Evolutionary conservation across 2,797 vertebrate genomes (phyloP).

Genomic region (Manis javanica): DNA sequence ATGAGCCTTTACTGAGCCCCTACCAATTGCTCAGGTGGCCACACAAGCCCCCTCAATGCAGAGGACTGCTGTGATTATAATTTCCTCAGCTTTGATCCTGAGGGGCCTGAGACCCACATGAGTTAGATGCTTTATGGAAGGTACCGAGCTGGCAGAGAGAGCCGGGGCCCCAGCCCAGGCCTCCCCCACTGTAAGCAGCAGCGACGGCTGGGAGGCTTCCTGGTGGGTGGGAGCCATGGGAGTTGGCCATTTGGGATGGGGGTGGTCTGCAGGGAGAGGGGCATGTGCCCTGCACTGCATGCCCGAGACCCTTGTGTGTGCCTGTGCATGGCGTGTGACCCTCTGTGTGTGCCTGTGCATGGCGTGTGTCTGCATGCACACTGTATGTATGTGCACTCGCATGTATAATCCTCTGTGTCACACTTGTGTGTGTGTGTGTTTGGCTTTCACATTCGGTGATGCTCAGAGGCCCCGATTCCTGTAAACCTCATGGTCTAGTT

Average conservation of each 20-base stretch:
- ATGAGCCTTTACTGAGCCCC: neutral
- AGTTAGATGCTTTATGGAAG: neutral
- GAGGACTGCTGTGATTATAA: neutral
- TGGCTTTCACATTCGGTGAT: constrained; percentile 81
- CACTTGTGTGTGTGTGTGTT: neutral
- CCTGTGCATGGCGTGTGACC: neutral
- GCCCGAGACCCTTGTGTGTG: neutral
- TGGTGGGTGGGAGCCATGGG: neutral
- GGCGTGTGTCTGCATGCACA: neutral
- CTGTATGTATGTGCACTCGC: fast-evolving
- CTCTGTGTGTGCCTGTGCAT: neutral
- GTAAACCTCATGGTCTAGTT: constrained; percentile 79
- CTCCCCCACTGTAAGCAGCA: neutral
- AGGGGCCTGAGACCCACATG: neutral
- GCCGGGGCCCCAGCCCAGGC: neutral
- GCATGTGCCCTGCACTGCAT: neutral
- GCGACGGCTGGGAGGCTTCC: neutral
- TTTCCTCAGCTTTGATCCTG: neutral
- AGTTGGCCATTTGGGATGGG: neutral
- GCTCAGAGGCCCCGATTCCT: constrained; percentile 81
- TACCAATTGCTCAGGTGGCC: neutral
- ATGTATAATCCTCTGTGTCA: neutral
- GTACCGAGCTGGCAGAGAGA: neutral
- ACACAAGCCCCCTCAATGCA: neutral
- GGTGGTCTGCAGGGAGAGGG: neutral